Conservation (phyloP, 2,888 invertebrate species). For the Eupithecia tripunctaria region DNA sequence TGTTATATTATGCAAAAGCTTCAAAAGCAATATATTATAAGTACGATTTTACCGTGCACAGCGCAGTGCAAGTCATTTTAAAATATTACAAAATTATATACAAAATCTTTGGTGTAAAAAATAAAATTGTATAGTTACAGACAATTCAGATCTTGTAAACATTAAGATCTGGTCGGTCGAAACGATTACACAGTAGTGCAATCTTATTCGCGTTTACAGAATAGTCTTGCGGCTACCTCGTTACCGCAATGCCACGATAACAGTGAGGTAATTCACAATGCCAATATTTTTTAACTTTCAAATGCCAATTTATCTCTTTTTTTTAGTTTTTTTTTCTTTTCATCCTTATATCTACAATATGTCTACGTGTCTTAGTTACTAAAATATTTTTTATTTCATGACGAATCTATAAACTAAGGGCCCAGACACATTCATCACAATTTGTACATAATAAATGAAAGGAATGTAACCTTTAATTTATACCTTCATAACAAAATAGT, state of each 20-base stretch:
- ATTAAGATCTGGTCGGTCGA: conserved; percentile 83
- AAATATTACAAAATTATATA: conserved; percentile 74
- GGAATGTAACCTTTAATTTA: conserved; percentile 85
- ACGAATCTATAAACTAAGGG: conserved; percentile 84
- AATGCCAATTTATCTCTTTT: conserved; percentile 50
- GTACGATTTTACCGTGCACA: conserved; percentile 65
- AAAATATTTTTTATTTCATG: conserved; percentile 82
- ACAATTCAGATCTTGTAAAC: conserved; percentile 76
- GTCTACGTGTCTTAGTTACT: conserved; percentile 73
- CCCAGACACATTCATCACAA: conserved; percentile 83
- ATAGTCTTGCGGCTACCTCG: conserved; percentile 71
- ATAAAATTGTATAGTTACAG: conserved; percentile 64
- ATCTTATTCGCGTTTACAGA: conserved; percentile 82
- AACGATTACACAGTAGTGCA: conserved; percentile 77
- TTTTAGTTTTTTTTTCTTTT: conserved; percentile 56
- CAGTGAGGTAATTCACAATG: conserved; percentile 76
- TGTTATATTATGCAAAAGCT: conserved; percentile 74
- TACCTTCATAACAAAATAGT: conserved; percentile 81
- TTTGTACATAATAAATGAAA: conserved; percentile 80
- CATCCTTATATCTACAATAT: conserved; percentile 70
- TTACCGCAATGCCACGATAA: conserved; percentile 60
- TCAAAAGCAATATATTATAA: conserved; percentile 73
- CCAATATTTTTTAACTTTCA: conserved; percentile 60
- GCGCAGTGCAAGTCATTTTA: conserved; percentile 60
- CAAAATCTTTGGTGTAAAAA: conserved; percentile 80